Conservation (phyloP, 1,140 invertebrate species). For the Sarcophaga bullata region DNA sequence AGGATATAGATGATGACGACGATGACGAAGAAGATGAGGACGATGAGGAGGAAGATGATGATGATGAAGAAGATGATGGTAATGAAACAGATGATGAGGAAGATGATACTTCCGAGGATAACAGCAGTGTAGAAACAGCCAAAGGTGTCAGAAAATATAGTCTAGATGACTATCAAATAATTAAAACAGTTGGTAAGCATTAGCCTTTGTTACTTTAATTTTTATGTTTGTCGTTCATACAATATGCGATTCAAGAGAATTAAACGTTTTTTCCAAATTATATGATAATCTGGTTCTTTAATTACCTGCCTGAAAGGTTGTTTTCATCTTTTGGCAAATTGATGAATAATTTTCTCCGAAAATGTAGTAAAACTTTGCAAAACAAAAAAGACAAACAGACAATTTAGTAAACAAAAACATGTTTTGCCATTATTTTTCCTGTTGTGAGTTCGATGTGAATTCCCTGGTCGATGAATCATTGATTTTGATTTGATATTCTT, state of each 20-base stretch:
- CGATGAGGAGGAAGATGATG: slow-evolving; percentile 51
- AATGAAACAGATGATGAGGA: slow-evolving; percentile 62
- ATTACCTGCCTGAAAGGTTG: too few species aligned
- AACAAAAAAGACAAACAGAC: too few species aligned
- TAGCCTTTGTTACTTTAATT: not conserved
- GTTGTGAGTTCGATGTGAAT: slow-evolving; percentile 19
- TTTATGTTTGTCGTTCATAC: not conserved
- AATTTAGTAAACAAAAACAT: slow-evolving; percentile 17
- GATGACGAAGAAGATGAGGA: slow-evolving; percentile 54
- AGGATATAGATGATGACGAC: slow-evolving; percentile 47
- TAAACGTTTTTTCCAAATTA: not conserved
- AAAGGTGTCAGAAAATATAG: slow-evolving; percentile 77
- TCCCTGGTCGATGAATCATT: slow-evolving; percentile 24
- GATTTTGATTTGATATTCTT: not conserved
- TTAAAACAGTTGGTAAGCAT: slow-evolving; percentile 82
- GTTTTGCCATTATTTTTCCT: slow-evolving; percentile 14
- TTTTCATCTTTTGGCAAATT: not conserved
- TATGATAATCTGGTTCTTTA: not conserved
- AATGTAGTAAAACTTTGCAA: not conserved
- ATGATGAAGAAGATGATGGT: slow-evolving; percentile 58
- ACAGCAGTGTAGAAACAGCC: slow-evolving; percentile 69
- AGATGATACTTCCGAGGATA: slow-evolving; percentile 53
- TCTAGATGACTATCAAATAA: slow-evolving; percentile 81
- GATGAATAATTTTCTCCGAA: not conserved
- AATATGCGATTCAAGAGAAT: too few species aligned